Conservation (phyloP, 1,140 invertebrate genomes). For the Euura saliciscinereae region DNA sequence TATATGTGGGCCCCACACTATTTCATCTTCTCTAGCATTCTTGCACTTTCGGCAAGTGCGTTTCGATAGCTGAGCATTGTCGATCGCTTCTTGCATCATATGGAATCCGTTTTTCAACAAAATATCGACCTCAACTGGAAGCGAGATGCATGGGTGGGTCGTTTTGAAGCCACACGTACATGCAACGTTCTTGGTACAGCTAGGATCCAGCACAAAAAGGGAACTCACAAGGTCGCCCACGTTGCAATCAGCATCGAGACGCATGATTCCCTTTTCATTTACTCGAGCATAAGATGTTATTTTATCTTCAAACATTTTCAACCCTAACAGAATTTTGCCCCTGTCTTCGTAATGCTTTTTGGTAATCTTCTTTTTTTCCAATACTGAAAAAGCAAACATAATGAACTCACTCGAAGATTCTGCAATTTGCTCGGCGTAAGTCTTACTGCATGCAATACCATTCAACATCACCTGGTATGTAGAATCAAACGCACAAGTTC, state of each 20-base stretch:
- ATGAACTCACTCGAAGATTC: not conserved
- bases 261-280: constrained; percentile 12
- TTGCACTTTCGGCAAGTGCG: constrained; percentile 16
- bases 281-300: not conserved
- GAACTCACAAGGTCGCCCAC: constrained; percentile 14
- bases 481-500: constrained; percentile 20
- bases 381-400: not conserved
- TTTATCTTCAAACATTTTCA: constrained; percentile 1
- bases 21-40: constrained; percentile 9
- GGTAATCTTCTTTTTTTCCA: not conserved
- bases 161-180: constrained; percentile 16
- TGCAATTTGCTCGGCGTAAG: constrained; percentile 11
- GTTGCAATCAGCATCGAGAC: constrained; percentile 17
- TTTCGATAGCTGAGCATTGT: not conserved
- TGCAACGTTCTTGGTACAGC: not conserved
- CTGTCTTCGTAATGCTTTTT: not conserved
- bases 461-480: constrained; percentile 19
- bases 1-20: constrained; percentile 20
- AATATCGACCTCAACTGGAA: constrained; percentile 14
- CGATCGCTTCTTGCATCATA: constrained; percentile 21
- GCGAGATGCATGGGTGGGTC: not conserved
- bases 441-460: constrained; percentile 5
- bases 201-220: constrained; percentile 12
- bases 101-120: constrained; percentile 17
- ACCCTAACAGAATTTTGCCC: not conserved